Evolutionary conservation across 2,797 vertebrate genomes (phyloP), one percentile per base, ranked within the genome.

Genomic region (Sebastolobus altivelis): DNA sequence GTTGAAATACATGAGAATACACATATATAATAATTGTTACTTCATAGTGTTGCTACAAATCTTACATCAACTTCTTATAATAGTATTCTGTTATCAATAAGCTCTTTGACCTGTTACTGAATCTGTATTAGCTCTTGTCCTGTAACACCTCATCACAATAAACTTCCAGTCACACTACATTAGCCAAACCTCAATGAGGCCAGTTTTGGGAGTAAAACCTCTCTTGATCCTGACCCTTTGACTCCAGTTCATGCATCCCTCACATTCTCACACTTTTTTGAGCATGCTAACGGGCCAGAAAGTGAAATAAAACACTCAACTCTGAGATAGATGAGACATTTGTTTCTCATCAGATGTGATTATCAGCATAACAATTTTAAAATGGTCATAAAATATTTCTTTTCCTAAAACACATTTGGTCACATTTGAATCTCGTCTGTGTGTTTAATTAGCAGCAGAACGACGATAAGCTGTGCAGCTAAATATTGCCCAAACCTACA

Each of bases 91-190:
- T 46, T 81, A 70, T 81, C 67, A 83, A 84, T 86, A 80, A 82
- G 59, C 67, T 78, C 65, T 71, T 72, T 72, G 69, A 75, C 75
- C 60, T 61, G 59, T 77, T 72, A 59, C 80, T 87, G 80, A 91
- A 76, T 87, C 81, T 65, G 76, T 80, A 76, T 80, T 60, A 86
- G 61, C 79, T 79, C 83, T 66, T 74, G 73, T 95, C 90, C 69
- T 54, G 46, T 63, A 85, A 81, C 93, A 94, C 92, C 88, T 94
- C 92, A 92, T 94, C 86, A 92, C 82, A 88, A 81, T 88, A 86
- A 90, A 87, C 80, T 22, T 90, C 75, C 74, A 90, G 84, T 87
- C 86, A 68, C 91, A 92, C 87, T 63, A 90, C 90, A 93, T 91
- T 86, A 91, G 65, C 74, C 8, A n/a, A 18, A 33, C 55, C 80